Base-by-base conservation (phyloP, 1,140 invertebrate genomes). In the Phthorimaea operculella region DNA sequence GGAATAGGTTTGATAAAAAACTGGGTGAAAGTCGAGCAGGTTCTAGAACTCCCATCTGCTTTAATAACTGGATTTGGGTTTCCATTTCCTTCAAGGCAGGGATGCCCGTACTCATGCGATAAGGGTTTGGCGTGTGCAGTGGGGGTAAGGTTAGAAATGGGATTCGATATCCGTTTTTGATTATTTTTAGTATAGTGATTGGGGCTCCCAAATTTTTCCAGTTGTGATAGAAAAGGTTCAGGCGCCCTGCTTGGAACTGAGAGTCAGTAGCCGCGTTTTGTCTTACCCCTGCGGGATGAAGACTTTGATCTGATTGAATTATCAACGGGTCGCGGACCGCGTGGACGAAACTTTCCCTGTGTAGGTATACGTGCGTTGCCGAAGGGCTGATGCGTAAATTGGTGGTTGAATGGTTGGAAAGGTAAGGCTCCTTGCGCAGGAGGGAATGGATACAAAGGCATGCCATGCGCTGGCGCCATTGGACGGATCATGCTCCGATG, bases 261-360 rank as follows among this genome's bases (percentile, higher is more conserved):
- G 44, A 54, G 52, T 54, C 52, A 54, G 6, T 33, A 54, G 10
- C 47, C 28, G 1, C 45, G 45, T 34, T 45, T 54, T 54, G 17
- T 5, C 3, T 28, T 16, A n/a, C 17, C 28, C 39, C 44, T 47
- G 15, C 45, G 45, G 11, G 45, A 47, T 15, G 45, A 28, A 28
- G 21, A 28, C 21, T 28, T 28, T 10, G 16, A 11, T 18, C 17
- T n/a, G 3, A 10, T 47, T 47, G 16, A 16, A 5, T 16, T 28
- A 3, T 15, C 21, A 42, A n/a, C 6, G 12, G 14, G 44, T 14
- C 42, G 7, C 18, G 36, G 21, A 28, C 39, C 10, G 11, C 39
- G 21, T 14, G 42, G 18, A 17, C 18, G 6, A 14, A 50, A 14
- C 28, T 47, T 17, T 16, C 42, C 18, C 44, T 7, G 10, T 14